These are phyloP conservation scores for Nomada flava DNA, from an alignment of 2,888 invertebrate genomes.

Conservation along the genomic window DNA sequence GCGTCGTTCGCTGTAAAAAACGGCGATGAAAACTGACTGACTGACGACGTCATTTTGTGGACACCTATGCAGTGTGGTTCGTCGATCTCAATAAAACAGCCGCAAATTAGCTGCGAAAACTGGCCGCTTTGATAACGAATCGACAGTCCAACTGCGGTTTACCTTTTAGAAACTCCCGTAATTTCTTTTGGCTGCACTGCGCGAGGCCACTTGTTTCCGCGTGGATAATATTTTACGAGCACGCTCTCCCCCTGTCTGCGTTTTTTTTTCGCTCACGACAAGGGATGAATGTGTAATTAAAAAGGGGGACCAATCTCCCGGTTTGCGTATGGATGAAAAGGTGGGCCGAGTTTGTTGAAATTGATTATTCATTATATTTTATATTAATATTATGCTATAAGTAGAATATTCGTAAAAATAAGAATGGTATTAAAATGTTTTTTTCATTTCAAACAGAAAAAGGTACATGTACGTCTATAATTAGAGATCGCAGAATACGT, in stretches of 20 bases:
- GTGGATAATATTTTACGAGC: not conserved
- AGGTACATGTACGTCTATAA: conserved; percentile 24
- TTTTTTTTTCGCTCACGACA: not conserved
- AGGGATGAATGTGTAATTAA: too few species aligned
- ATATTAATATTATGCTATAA: too few species aligned
- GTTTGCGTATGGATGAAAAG: too few species aligned
- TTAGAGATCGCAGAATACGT: conserved; percentile 38
- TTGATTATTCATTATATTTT: too few species aligned
- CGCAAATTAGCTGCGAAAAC: conserved; percentile 42
- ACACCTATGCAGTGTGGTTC: conserved; percentile 2
- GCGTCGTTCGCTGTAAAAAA: conserved; percentile 24
- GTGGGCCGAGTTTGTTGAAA: too few species aligned
- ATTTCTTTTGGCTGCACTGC: conserved; percentile 4
- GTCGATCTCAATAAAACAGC: conserved; percentile 23
- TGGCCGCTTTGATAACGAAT: conserved; percentile 19
- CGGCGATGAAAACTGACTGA: conserved; percentile 3
- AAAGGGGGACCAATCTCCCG: too few species aligned
- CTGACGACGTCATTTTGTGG: conserved; percentile 15
- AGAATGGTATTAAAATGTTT: too few species aligned
- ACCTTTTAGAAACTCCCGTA: conserved; percentile 7
- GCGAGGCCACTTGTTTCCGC: not conserved
- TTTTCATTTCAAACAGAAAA: too few species aligned
- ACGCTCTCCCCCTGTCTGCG: not conserved
- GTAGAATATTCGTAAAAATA: too few species aligned
- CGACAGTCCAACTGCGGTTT: conserved; percentile 14